These are phyloP conservation scores for Characodon lateralis DNA, from an alignment of 2,797 vertebrate species.

Conservation along the genomic window DNA sequence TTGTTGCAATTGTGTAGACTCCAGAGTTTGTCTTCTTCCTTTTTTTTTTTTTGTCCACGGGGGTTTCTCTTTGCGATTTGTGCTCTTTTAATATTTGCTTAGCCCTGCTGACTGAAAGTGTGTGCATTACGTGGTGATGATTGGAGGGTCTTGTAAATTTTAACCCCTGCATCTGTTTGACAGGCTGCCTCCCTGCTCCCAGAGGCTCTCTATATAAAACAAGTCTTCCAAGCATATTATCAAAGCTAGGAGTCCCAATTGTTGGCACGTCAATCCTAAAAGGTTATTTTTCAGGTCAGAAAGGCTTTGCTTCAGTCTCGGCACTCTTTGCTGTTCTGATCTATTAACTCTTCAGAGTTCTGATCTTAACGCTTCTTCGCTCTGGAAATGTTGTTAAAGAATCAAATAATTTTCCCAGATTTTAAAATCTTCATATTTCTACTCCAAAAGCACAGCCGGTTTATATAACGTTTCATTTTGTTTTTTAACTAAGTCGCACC, in stretches of 20 bases:
- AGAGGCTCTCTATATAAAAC: conserved; percentile 38
- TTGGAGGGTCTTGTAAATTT: conserved; percentile 69
- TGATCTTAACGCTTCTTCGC: not conserved
- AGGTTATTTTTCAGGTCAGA: not conserved
- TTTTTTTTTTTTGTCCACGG: not conserved
- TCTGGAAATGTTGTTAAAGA: not conserved
- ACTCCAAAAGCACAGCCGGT: too few species aligned
- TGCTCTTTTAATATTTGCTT: conserved; percentile 51
- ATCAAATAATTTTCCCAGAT: not conserved
- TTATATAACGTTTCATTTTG: too few species aligned
- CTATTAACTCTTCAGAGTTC: not conserved
- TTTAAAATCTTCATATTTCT: too few species aligned
- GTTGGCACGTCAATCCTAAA: not conserved
- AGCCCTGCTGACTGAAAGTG: conserved; percentile 69
- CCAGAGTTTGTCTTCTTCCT: not conserved
- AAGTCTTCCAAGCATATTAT: not conserved
- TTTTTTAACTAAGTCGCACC: too few species aligned
- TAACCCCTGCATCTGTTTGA: conserved; percentile 65
- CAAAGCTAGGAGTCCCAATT: not conserved
- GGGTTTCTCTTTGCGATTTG: conserved; percentile 3
- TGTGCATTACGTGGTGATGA: conserved; percentile 70
- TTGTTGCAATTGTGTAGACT: not conserved
- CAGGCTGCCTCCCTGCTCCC: conserved; percentile 50
- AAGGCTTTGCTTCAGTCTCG: not conserved
- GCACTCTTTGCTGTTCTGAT: not conserved